phyloP scores from a whole-genome alignment of 2,888 invertebrate genomes.

The Plagodis dolabraria region DNA sequence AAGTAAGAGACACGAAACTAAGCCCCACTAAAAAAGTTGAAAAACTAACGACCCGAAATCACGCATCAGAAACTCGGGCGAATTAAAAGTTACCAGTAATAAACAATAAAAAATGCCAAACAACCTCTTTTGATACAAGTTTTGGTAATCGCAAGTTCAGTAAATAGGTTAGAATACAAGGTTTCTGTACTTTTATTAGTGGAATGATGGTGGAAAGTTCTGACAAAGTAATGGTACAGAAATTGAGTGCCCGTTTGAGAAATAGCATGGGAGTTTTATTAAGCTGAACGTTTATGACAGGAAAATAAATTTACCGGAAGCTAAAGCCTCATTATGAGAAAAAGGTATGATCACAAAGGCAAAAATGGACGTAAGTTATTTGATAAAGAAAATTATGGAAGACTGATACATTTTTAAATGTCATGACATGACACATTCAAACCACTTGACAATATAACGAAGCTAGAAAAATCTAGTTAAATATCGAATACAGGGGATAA shows the following conservation, averaged over 20 bases:
- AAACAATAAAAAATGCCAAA: constrained; percentile 78
- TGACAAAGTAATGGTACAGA: constrained; percentile 30
- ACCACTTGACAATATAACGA: too few relatives aligned
- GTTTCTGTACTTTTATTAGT: constrained; percentile 38
- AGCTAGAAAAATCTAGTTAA: too few relatives aligned
- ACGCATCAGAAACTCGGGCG: constrained; percentile 79
- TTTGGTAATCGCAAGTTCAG: constrained; percentile 58
- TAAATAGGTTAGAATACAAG: constrained; percentile 40
- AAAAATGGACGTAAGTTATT: neutral
- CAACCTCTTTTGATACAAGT: constrained; percentile 67
- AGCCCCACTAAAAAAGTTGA: constrained; percentile 72
- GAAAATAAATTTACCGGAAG: constrained; percentile 1
- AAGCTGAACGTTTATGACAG: constrained; percentile 12
- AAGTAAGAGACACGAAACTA: constrained; percentile 72
- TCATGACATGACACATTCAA: too few relatives aligned
- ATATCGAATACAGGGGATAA: too few relatives aligned
- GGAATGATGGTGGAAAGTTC: constrained; percentile 33
- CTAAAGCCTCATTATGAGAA: constrained; percentile 6
- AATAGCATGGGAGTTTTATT: constrained; percentile 25
- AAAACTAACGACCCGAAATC: constrained; percentile 76
- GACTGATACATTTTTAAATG: too few relatives aligned
- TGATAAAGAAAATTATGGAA: too few relatives aligned
- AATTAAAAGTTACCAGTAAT: constrained; percentile 83
- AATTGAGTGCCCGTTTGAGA: constrained; percentile 33
- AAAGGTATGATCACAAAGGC: neutral